Percentiles rank a stretch among this genome's conserved stretches.
phyloP scores from a whole-genome alignment of 2,797 vertebrate species.

The Chelon labrosus region DNA sequence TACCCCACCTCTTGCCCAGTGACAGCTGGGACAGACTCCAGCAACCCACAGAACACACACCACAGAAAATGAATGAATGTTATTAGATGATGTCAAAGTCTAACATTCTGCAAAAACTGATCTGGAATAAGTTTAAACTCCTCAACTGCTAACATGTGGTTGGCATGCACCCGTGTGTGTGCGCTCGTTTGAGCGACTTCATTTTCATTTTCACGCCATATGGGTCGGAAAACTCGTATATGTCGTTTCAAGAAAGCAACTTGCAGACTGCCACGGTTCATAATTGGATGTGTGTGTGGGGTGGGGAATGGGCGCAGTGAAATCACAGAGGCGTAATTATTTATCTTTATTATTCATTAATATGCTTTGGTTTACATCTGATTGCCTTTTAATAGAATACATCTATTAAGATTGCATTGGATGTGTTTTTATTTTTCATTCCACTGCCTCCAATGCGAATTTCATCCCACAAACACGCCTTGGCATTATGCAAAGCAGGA shows the following conservation, averaged over 20 bases:
- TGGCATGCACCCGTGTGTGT: conserved; percentile 15
- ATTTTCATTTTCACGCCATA: conserved; percentile 43
- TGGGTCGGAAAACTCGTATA: conserved; percentile 46
- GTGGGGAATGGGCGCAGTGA: neutral
- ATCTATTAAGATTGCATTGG: conserved; percentile 50
- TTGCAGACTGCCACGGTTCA: conserved; percentile 40
- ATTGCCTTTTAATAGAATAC: conserved; percentile 64
- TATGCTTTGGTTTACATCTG: conserved; percentile 59
- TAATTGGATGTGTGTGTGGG: conserved; percentile 39
- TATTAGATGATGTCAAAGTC: too few relatives aligned
- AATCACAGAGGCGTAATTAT: conserved; percentile 59
- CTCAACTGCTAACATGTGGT: too few relatives aligned
- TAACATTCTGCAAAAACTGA: too few relatives aligned
- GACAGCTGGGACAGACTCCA: neutral
- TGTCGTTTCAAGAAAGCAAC: conserved; percentile 48
- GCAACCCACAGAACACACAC: neutral
- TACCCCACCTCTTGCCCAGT: too few relatives aligned
- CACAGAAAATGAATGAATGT: too few relatives aligned
- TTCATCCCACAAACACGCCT: conserved; percentile 19
- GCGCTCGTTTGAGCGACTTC: conserved; percentile 18
- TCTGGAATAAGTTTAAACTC: too few relatives aligned
- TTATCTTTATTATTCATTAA: conserved; percentile 66
- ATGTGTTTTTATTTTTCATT: conserved; percentile 38
- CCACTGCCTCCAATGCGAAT: conserved; percentile 40
- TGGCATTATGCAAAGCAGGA: conserved; percentile 40